Percentiles rank a stretch among this genome's conserved stretches.
Evolutionary conservation across 2,888 invertebrate species (phyloP).

Genomic region (Trimorus sp.): DNA sequence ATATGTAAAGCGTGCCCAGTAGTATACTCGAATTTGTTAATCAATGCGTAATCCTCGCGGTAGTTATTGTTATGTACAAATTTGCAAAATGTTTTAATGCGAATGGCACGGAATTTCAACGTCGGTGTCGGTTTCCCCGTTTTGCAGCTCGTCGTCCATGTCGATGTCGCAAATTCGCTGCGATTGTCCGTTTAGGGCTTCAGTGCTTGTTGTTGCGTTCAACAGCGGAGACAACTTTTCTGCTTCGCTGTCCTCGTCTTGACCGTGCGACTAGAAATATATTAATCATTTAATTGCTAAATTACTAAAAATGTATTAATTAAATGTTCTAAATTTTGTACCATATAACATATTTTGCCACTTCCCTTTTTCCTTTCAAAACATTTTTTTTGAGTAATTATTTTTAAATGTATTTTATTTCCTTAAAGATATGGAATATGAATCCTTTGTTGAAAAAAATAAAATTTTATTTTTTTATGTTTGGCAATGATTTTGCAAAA

Average conservation of each 20-base stretch:
- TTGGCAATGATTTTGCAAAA: no score
- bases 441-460: no score
- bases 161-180: conserved; percentile 77
- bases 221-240: conserved; percentile 91
- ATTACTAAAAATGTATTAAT: no score
- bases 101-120: conserved; percentile 76
- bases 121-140: conserved; percentile 76
- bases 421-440: no score
- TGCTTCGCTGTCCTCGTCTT: conserved; percentile 91
- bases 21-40: no score
- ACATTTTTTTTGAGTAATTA: no score
- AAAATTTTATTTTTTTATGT: neutral
- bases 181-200: conserved; percentile 74
- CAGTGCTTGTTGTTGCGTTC: conserved; percentile 80
- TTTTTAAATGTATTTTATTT: no score
- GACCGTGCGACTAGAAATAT: conserved; percentile 78
- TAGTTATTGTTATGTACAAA: neutral
- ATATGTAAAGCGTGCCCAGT: conserved; percentile 9
- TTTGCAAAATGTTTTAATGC: conserved; percentile 44
- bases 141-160: conserved; percentile 78
- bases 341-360: no score
- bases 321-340: no score
- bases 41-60: no score
- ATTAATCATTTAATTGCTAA: neutral
- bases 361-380: no score